A percentile compares a stretch with the other conserved stretches of the same genome.
phyloP scores from a whole-genome alignment of 2,797 vertebrate genomes.

The Rhabdophis nuchalis region DNA sequence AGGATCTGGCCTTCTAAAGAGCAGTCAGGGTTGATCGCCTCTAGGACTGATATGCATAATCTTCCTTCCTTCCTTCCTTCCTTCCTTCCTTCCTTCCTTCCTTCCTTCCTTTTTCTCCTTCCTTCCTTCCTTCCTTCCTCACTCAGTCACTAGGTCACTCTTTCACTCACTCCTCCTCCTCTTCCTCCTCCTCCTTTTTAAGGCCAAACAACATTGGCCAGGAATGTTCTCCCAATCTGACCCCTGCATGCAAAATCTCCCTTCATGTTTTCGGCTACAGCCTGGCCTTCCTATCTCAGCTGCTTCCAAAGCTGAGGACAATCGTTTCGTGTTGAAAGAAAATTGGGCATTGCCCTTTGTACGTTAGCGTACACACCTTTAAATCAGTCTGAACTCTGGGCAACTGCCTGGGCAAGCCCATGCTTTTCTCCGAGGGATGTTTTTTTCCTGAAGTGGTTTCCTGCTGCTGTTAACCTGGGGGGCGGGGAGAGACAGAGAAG shows the following conservation, averaged over 20 bases:
- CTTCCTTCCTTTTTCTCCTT: too few relatives aligned
- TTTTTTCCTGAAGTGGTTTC: not conserved
- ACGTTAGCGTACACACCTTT: not conserved
- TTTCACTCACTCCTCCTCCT: too few relatives aligned
- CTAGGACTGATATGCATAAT: too few relatives aligned
- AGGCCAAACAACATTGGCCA: not conserved
- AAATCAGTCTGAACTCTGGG: not conserved
- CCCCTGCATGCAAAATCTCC: not conserved
- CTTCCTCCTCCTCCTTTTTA: not conserved
- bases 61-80: too few relatives aligned
- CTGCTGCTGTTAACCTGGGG: not conserved
- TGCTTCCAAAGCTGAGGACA: not conserved
- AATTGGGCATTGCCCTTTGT: not conserved
- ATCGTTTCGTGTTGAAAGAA: not conserved
- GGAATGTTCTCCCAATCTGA: not conserved
- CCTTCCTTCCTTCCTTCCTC: fast-evolving
- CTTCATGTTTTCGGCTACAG: not conserved
- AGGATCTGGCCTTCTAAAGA: too few relatives aligned
- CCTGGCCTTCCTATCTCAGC: not conserved
- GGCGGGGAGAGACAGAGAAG: not conserved
- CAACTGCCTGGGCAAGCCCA: not conserved
- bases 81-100: too few relatives aligned
- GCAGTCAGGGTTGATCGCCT: too few relatives aligned
- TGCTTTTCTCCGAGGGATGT: not conserved
- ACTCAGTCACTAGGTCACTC: too few relatives aligned